A percentile compares a stretch with the other conserved stretches of the same genome.
These are phyloP conservation scores for Globodera ellingtonae DNA, from an alignment of 1,140 invertebrate species.

Conservation along the genomic window DNA sequence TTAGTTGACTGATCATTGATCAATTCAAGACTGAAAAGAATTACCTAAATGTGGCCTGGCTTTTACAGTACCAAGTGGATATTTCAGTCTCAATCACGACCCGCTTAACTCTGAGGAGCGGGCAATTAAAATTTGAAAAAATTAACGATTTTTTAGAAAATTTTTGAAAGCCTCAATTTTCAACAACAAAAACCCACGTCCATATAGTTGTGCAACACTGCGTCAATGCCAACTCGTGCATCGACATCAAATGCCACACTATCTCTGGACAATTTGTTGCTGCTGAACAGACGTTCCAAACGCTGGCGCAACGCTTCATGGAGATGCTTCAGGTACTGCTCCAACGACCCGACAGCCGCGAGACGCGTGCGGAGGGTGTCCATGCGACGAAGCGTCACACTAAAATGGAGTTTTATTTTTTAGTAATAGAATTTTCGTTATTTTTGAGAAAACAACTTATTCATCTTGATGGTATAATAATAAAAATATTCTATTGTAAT, in stretches of 20 bases:
- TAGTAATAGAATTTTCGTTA: too few species aligned
- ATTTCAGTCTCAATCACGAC: not conserved
- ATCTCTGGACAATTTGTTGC: not conserved
- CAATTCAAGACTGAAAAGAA: not conserved
- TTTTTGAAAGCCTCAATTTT: too few species aligned
- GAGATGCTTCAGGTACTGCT: conserved; percentile 45
- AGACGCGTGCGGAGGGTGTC: conserved; percentile 45
- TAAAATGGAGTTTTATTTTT: conserved; percentile 7
- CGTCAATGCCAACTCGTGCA: conserved; percentile 66
- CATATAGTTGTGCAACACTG: conserved; percentile 88
- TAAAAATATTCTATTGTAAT: too few species aligned
- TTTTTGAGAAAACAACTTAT: too few species aligned
- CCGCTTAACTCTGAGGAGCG: too few species aligned
- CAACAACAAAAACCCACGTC: conserved; percentile 64
- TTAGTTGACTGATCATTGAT: not conserved
- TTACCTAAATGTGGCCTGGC: too few species aligned
- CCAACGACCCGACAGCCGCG: conserved; percentile 36
- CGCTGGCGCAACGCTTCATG: conserved; percentile 43
- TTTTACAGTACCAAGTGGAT: not conserved
- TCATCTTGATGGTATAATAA: too few species aligned
- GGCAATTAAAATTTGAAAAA: too few species aligned
- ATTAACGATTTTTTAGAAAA: too few species aligned
- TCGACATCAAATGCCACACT: conserved; percentile 14
- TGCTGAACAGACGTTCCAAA: conserved; percentile 20
- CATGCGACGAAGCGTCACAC: conserved; percentile 42